phyloP scores from a whole-genome alignment of 2,113 vertebrate genomes.

The Petroica traversi region DNA sequence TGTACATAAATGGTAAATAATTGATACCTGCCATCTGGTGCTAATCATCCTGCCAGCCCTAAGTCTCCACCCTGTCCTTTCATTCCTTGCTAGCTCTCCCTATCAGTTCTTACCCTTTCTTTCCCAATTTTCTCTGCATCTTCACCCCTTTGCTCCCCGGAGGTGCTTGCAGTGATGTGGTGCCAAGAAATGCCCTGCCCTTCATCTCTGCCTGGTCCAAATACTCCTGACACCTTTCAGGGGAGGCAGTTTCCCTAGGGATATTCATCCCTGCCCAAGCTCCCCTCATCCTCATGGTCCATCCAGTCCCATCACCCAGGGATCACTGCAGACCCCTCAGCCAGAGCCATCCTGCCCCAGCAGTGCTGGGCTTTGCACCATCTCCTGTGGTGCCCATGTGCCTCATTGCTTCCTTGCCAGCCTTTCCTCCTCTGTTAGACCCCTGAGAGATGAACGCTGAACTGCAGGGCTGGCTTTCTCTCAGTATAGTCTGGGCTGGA shows the following conservation, averaged over 20 bases:
- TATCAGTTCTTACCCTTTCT: constrained; percentile 21
- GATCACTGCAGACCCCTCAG: background rate
- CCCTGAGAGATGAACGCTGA: fast-evolving
- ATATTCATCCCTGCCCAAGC: background rate
- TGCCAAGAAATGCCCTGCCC: background rate
- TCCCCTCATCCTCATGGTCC: background rate
- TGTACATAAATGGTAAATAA: constrained; percentile 81
- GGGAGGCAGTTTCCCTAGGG: background rate
- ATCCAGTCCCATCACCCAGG: background rate
- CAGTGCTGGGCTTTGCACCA: fast-evolving
- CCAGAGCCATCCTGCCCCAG: fast-evolving
- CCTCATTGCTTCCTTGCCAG: background rate
- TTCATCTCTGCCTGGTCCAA: background rate
- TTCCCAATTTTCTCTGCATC: background rate
- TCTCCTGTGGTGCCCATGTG: fast-evolving
- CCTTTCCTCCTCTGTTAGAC: background rate
- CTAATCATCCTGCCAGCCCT: constrained; percentile 55
- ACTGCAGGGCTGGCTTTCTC: background rate
- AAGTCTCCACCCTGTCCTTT: constrained; percentile 42
- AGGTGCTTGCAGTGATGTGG: background rate
- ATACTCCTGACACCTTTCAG: background rate
- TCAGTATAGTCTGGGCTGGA: background rate
- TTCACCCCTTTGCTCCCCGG: background rate
- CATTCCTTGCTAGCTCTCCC: background rate
- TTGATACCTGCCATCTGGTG: constrained; percentile 81